Base-by-base conservation (phyloP, 2,113 vertebrate species). In the Ia io region DNA sequence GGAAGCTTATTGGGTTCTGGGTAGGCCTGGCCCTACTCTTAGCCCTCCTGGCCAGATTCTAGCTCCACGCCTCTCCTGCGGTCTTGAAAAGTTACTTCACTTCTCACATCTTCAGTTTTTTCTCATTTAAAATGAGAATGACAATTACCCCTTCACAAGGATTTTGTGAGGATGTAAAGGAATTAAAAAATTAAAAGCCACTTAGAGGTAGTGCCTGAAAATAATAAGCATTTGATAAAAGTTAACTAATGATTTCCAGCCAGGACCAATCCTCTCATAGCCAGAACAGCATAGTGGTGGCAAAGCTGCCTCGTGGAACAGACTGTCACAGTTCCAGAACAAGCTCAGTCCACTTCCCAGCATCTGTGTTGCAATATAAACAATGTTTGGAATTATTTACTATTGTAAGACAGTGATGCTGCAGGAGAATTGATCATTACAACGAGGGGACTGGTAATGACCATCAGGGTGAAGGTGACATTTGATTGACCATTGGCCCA, bases 1-100 rank as follows among this genome's bases (percentile, higher is more conserved):
- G 40, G 35, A n/a, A 37, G 30, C 65, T 30, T 13, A 1, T 20
- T 0, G n/a, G 0, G 32, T 9, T 5, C 16, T 2, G 1, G 2
- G 28, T 7, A 22, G 71, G 1, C n/a, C 51, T 0, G 1, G 63
- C 30, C 77, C 44, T 42, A 1, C 1, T 14, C 13, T 16, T 23
- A 35, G 18, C 10, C 35, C 44, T 56, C 56, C 32, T 20, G 0
- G 14, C 20, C 61, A 59, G 37, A 42, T 49, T 49, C 67, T 40
- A 28, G 20, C n/a, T 83, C 79, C 59, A 2, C 0, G 8, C 32
- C 20, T 30, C 6, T 28, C 4, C 44, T 35, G 16, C 6, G 7
- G 14, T 23, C 22, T 65, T n/a, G 17, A 12, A 11, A 92, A 44
- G 17, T 67, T 20, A 35, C 11, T 25, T 30, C 23, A 65, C 17